A percentile compares a stretch with the other conserved stretches of the same genome.
Evolutionary conservation across 53 echinoderm and acorn worm genomes (phyloP).

Genomic region (Actinopyga echinites): DNA sequence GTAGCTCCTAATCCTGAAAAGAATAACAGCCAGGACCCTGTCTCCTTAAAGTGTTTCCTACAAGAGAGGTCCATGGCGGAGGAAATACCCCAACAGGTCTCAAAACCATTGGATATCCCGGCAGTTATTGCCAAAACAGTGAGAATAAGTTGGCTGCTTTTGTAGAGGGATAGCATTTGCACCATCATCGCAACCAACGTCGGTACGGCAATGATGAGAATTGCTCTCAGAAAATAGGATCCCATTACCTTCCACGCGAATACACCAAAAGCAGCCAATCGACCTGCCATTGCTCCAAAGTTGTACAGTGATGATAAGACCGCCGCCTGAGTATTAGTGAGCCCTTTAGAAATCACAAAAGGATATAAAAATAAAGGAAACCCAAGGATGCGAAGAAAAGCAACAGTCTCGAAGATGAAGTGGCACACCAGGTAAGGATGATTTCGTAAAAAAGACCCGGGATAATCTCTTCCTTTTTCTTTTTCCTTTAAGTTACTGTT

Average conservation of each 20-base stretch:
- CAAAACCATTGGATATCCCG: background rate
- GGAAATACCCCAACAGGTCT: background rate
- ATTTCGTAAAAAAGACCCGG: background rate
- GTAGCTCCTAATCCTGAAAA: conserved; percentile 8
- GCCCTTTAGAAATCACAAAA: background rate
- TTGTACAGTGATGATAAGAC: background rate
- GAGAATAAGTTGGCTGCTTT: background rate
- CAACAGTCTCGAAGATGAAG: background rate
- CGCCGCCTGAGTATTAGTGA: background rate
- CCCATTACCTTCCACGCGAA: background rate
- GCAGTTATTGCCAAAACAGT: background rate
- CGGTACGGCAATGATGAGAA: background rate
- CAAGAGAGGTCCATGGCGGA: background rate
- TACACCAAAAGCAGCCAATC: background rate
- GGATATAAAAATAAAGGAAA: background rate
- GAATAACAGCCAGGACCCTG: background rate
- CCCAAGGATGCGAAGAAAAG: background rate
- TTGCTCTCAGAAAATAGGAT: background rate
- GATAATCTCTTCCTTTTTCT: background rate
- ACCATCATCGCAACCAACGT: background rate
- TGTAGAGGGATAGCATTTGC: background rate
- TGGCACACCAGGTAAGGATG: background rate
- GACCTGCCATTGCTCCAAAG: background rate
- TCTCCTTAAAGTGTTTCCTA: background rate
- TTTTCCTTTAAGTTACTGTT: no score